Evolutionary conservation across 1,140 invertebrate species (phyloP).

Genomic region (Pantala flavescens): DNA sequence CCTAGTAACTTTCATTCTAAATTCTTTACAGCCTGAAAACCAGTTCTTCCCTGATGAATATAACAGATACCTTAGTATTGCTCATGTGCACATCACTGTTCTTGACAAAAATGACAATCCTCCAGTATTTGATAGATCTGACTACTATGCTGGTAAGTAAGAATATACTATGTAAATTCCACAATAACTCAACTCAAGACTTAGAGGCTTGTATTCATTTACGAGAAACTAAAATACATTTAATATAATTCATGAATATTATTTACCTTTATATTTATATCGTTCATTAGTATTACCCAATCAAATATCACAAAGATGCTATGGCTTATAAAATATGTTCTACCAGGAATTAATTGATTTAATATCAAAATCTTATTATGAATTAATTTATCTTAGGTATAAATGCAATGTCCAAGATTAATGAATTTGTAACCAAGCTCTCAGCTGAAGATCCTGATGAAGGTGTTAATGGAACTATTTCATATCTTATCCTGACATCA

Average conservation of each 20-base stretch:
- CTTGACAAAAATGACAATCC: conserved; percentile 80
- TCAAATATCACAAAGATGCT: too few species aligned
- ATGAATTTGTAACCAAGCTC: conserved; percentile 61
- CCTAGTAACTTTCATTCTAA: too few species aligned
- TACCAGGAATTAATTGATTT: too few species aligned
- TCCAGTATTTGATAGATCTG: conserved; percentile 55
- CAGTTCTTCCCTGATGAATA: conserved; percentile 26
- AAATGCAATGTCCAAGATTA: conserved; percentile 64
- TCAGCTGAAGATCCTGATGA: conserved; percentile 66
- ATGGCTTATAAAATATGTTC: too few species aligned
- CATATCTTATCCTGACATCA: conserved; percentile 68
- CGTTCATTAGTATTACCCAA: too few species aligned
- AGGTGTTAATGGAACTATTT: conserved; percentile 63
- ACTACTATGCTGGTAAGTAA: conserved; percentile 58
- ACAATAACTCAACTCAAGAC: neutral
- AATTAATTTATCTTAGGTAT: conserved; percentile 43
- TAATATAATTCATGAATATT: too few species aligned
- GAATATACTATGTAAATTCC: neutral
- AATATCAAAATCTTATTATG: conserved; percentile 11
- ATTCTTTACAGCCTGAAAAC: neutral
- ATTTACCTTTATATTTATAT: too few species aligned
- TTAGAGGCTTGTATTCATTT: neutral
- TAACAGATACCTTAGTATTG: conserved; percentile 51
- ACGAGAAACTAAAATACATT: too few species aligned
- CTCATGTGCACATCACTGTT: conserved; percentile 58